Percentiles rank a stretch among this genome's conserved stretches.
Evolutionary conservation across 2,888 invertebrate genomes (phyloP).

Genomic region (Agonum fuliginosum): DNA sequence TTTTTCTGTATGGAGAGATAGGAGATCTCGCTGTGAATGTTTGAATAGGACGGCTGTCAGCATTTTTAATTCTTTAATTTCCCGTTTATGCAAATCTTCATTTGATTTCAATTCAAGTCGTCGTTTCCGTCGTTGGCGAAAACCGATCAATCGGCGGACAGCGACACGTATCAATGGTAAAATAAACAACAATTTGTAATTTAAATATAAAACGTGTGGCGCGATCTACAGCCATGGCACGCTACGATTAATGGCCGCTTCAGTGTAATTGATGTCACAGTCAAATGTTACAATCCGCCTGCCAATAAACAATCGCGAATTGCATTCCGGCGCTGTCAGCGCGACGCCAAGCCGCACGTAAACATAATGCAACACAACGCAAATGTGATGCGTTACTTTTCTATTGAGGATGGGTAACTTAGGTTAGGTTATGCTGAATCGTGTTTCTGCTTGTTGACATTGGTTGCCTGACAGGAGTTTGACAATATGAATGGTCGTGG

Average conservation of each 20-base stretch:
- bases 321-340: conserved; percentile 50
- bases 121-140: conserved; percentile 27
- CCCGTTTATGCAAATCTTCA: conserved; percentile 45
- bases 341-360: conserved; percentile 11
- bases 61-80: conserved; percentile 48
- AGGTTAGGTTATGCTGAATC: conserved; percentile 5
- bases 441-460: conserved; percentile 21
- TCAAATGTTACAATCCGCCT: conserved; percentile 57
- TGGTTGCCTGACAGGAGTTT: neutral
- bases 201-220: conserved; percentile 52
- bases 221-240: neutral
- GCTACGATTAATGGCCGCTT: conserved; percentile 47
- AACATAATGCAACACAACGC: conserved; percentile 23
- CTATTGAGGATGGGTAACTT: conserved; percentile 17
- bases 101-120: conserved; percentile 31
- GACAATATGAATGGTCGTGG: conserved; percentile 3
- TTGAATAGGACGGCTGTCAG: conserved; percentile 26
- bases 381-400: conserved; percentile 10
- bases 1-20: too few relatives aligned
- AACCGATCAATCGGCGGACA: conserved; percentile 31
- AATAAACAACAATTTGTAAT: conserved; percentile 57
- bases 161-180: conserved; percentile 38
- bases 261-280: conserved; percentile 58
- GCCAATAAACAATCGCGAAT: conserved; percentile 57
- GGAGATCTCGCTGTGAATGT: neutral